Base-by-base conservation (phyloP, 2,888 invertebrate species). In the Epinotia bilunana region DNA sequence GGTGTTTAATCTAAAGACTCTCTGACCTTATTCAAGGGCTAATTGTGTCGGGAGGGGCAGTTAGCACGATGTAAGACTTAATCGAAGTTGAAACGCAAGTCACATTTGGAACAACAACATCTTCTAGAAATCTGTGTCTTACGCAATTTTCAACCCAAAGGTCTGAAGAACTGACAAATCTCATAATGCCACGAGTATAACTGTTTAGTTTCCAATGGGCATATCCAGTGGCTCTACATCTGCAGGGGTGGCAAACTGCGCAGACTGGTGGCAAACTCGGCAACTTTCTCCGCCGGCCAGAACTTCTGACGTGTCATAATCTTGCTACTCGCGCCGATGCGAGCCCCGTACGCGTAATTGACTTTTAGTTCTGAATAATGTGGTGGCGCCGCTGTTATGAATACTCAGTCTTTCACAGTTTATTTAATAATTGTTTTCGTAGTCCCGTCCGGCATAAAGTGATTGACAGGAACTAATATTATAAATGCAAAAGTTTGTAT, bases 241-340 rank as follows among this genome's bases (percentile, higher is more conserved):
- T 28, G n/a, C n/a, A 13, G n/a, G 18, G 28, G 28, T 28, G 28
- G n/a, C 33, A 39, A 61, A 61, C 61, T 61, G 33, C 33, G 16
- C 61, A 61, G 61, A 61, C 61, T 33, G 61, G 33, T 16, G n/a
- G 61, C 61, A 61, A 61, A 61, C 60, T 61, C 60, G 60, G 63
- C 39, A 43, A 63, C 64, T 64, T 89, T 84, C 86, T 80, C 81
- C 82, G 84, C 84, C 87, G 86, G 81, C 84, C 86, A 80, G 84
- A 86, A 89, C 89, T 90, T 87, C 83, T 86, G 87, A 88, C 83
- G 87, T 85, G 86, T 87, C 86, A 88, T 88, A 88, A 89, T 89
- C 87, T 86, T 81, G 82, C 80, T 81, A 79, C 82, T 78, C 80
- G 80, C 79, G 82, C 80, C 77, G 77, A 79, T 77, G 78, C 73